phyloP scores from a whole-genome alignment of 2,113 vertebrate genomes.

The Nothobranchius kuhntae region DNA sequence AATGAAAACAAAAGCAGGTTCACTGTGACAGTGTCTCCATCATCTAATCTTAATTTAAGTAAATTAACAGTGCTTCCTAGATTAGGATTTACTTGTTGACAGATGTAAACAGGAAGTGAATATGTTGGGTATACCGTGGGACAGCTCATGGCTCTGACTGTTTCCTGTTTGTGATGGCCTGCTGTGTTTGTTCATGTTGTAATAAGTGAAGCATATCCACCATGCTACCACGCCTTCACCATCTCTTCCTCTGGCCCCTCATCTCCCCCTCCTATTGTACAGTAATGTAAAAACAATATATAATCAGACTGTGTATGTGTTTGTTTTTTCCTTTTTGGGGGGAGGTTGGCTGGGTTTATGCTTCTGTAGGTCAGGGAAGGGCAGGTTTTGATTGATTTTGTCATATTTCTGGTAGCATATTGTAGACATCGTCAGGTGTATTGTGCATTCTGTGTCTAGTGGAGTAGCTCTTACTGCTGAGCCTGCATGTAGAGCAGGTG shows the following conservation, averaged over 20 bases:
- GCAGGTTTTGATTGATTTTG: slow-evolving; percentile 45
- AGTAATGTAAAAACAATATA: slow-evolving; percentile 75
- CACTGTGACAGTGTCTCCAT: slow-evolving; percentile 27
- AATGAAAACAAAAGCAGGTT: slow-evolving; percentile 38
- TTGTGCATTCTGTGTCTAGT: slow-evolving; percentile 72
- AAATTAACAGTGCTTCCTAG: slow-evolving; percentile 1
- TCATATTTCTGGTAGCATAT: slow-evolving; percentile 62
- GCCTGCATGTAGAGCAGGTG: slow-evolving; percentile 66
- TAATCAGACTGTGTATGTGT: slow-evolving; percentile 64
- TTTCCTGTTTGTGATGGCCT: slow-evolving; percentile 43
- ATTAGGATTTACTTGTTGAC: slow-evolving; percentile 11
- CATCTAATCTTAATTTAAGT: slow-evolving; percentile 12
- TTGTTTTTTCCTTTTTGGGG: slow-evolving; percentile 42
- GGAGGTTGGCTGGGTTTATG: slow-evolving; percentile 27
- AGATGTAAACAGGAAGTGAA: slow-evolving; percentile 18
- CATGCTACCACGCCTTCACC: slow-evolving; percentile 33
- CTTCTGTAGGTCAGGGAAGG: slow-evolving; percentile 29
- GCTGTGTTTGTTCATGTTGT: slow-evolving; percentile 58
- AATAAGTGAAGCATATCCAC: slow-evolving; percentile 41
- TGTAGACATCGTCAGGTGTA: slow-evolving; percentile 57
- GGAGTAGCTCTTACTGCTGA: slow-evolving; percentile 68
- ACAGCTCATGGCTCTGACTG: slow-evolving; percentile 33
- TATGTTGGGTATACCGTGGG: background rate
- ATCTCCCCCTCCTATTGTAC: slow-evolving; percentile 66
- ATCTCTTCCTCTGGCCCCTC: slow-evolving; percentile 50